Conservation (phyloP, 1,140 invertebrate genomes). For the Solen grandis region DNA sequence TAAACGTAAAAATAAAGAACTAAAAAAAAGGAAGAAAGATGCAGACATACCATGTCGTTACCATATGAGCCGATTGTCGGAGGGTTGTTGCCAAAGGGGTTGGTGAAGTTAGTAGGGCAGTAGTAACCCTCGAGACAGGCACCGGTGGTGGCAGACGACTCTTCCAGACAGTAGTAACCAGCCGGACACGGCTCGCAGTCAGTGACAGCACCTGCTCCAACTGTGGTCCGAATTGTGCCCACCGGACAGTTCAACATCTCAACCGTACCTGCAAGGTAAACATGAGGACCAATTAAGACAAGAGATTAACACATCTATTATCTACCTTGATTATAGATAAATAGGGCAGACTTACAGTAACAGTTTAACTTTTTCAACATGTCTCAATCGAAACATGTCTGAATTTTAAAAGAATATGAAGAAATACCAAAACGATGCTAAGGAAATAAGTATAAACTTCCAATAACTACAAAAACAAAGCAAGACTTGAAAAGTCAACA, state of each 20-base stretch:
- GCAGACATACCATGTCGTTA: conserved; percentile 67
- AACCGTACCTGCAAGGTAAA: conserved; percentile 75
- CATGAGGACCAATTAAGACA: too few relatives aligned
- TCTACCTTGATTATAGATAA: too few relatives aligned
- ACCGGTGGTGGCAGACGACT: conserved; percentile 63
- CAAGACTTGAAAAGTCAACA: too few relatives aligned
- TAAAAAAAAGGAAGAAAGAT: too few relatives aligned
- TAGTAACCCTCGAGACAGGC: conserved; percentile 74
- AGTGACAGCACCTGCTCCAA: conserved; percentile 58
- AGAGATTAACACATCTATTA: too few relatives aligned
- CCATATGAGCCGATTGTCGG: conserved; percentile 75
- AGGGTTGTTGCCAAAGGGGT: conserved; percentile 68
- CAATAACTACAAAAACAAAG: too few relatives aligned
- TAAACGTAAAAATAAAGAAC: too few relatives aligned
- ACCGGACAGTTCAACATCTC: conserved; percentile 77
- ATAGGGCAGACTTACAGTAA: too few relatives aligned
- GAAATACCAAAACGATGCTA: too few relatives aligned
- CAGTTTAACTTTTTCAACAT: not conserved
- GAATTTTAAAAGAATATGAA: too few relatives aligned
- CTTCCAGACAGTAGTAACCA: conserved; percentile 77
- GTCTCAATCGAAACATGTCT: not conserved
- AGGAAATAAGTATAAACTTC: too few relatives aligned
- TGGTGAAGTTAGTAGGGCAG: conserved; percentile 73
- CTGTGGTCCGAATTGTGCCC: conserved; percentile 73
- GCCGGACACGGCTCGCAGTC: conserved; percentile 76